phyloP scores from a whole-genome alignment of 2,888 invertebrate species.

The Stictocephala bisonia region DNA sequence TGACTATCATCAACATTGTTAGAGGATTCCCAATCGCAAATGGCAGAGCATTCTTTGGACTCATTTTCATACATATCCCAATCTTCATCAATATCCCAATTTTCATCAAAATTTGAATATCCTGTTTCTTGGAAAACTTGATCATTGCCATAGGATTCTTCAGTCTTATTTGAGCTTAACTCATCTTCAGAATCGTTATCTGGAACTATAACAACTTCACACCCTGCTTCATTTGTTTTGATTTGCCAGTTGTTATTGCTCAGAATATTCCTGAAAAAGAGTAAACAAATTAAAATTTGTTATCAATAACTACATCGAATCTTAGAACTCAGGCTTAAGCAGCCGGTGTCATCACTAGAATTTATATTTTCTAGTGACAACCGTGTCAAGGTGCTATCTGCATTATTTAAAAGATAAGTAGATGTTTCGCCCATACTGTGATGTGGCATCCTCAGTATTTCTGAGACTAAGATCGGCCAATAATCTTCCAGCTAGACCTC shows the following conservation, averaged over 20 bases:
- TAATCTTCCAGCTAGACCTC: too few species aligned
- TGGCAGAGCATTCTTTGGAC: too few species aligned
- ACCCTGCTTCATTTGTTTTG: slow-evolving; percentile 7
- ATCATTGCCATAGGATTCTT: background rate
- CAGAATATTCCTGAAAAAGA: slow-evolving; percentile 26
- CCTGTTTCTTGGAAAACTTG: background rate
- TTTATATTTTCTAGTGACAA: too few species aligned
- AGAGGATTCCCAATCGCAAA: too few species aligned
- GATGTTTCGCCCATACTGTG: too few species aligned
- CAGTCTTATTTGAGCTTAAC: slow-evolving; percentile 3
- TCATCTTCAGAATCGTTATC: slow-evolving; percentile 33
- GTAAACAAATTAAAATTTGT: background rate
- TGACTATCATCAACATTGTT: too few species aligned
- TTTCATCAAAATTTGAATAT: slow-evolving; percentile 3
- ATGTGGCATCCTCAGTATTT: too few species aligned
- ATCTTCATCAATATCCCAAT: slow-evolving; percentile 22
- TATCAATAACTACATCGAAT: background rate
- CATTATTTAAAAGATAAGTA: too few species aligned
- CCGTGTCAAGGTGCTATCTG: too few species aligned
- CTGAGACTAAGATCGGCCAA: too few species aligned
- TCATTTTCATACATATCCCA: background rate
- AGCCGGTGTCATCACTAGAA: too few species aligned
- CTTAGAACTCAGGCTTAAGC: too few species aligned
- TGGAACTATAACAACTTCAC: slow-evolving; percentile 26
- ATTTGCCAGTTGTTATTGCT: slow-evolving; percentile 8